Evolutionary conservation across 1,140 invertebrate species (phyloP).

Genomic region (Coelopa frigida): DNA sequence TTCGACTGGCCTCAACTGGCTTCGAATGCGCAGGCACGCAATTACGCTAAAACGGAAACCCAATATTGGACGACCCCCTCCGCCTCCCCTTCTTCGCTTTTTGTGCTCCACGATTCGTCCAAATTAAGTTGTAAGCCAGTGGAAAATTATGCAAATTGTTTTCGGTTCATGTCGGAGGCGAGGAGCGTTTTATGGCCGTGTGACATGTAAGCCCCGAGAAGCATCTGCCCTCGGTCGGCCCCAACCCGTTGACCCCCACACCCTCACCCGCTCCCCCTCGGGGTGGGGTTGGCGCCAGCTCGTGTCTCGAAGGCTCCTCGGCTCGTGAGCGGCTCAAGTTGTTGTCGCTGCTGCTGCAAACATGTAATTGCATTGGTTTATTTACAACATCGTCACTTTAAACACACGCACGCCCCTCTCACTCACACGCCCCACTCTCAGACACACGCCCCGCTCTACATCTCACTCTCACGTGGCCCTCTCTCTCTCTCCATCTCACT

Average conservation of each 20-base stretch:
- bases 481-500: too few relatives aligned
- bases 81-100: neutral
- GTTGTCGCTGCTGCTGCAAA: too few relatives aligned
- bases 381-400: neutral
- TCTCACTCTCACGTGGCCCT: too few relatives aligned
- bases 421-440: too few relatives aligned
- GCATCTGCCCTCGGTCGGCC: too few relatives aligned
- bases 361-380: neutral
- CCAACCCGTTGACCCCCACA: constrained; percentile 3
- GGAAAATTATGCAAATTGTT: constrained; percentile 18
- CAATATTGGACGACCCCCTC: neutral
- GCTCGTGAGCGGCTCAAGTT: neutral
- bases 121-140: constrained; percentile 18
- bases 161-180: constrained; percentile 17
- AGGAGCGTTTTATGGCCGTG: constrained; percentile 16
- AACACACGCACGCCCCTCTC: too few relatives aligned
- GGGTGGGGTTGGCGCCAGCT: neutral
- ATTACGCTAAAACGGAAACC: too few relatives aligned
- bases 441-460: too few relatives aligned
- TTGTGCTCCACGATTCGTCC: constrained; percentile 6
- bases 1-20: too few relatives aligned
- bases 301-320: neutral
- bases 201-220: constrained; percentile 17
- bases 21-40: too few relatives aligned
- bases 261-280: neutral